phyloP scores from a whole-genome alignment of 64 coral and sea anemone species.

The Montipora sp. region DNA sequence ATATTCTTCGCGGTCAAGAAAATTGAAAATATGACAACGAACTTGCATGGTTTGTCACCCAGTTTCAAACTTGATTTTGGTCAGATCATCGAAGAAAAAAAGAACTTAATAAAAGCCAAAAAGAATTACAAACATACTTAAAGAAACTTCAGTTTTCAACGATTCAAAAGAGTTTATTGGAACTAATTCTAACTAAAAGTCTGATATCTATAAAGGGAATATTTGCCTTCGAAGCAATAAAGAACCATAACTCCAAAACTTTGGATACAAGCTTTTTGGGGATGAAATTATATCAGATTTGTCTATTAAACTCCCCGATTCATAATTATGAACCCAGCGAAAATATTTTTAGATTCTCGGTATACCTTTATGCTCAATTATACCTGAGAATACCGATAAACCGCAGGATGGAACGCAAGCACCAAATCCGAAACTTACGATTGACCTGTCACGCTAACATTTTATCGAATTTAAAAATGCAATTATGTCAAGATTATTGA shows the following conservation, averaged over 20 bases:
- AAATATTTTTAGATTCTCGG: neutral
- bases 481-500: neutral
- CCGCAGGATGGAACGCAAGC: neutral
- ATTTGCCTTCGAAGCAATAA: conserved; percentile 9
- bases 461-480: neutral
- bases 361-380: too few species aligned
- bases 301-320: neutral
- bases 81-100: neutral
- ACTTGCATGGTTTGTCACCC: neutral
- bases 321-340: neutral
- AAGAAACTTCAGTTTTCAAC: too few species aligned
- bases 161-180: neutral
- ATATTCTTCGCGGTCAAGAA: neutral
- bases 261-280: neutral
- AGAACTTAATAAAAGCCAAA: too few species aligned
- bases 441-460: neutral
- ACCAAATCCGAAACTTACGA: neutral
- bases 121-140: too few species aligned
- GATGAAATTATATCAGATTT: neutral
- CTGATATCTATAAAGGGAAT: neutral
- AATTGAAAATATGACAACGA: neutral
- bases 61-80: neutral
- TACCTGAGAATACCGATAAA: neutral
- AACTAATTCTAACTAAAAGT: neutral
- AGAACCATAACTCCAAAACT: neutral